Percentiles rank a stretch among this genome's conserved stretches.
These are phyloP conservation scores for Coecobrya sp. DNA, from an alignment of 2,888 invertebrate species.

Conservation along the genomic window DNA sequence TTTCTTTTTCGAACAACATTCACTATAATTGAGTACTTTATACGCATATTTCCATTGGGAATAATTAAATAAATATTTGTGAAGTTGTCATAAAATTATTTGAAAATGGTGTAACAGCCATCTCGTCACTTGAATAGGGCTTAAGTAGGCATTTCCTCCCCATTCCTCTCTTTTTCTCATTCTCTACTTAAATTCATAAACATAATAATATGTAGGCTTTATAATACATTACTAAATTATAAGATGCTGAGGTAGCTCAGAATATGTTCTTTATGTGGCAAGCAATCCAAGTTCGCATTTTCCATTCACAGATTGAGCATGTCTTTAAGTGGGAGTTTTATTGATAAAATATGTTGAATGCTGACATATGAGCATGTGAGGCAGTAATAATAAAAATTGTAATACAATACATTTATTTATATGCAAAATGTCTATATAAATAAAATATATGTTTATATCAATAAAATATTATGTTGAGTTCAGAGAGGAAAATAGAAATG, in stretches of 20 bases:
- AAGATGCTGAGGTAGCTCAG: neutral
- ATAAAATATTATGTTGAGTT: conserved; percentile 11
- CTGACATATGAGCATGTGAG: neutral
- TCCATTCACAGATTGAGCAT: neutral
- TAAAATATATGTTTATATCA: conserved; percentile 23
- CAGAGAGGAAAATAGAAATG: neutral
- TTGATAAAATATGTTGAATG: conserved; percentile 19
- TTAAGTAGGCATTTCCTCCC: conserved; percentile 25
- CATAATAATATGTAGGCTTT: neutral
- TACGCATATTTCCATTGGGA: conserved; percentile 52
- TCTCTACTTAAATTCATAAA: neutral
- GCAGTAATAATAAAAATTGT: neutral
- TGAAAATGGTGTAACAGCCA: conserved; percentile 9
- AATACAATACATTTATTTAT: conserved; percentile 15
- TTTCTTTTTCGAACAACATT: conserved; percentile 22
- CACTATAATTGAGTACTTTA: neutral
- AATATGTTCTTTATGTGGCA: neutral
- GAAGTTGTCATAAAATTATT: conserved; percentile 48
- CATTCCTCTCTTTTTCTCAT: neutral
- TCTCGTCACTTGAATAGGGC: neutral
- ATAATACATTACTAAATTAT: neutral
- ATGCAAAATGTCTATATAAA: conserved; percentile 23
- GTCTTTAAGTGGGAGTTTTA: neutral
- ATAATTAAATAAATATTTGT: conserved; percentile 75
- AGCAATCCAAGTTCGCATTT: neutral